Percentiles rank a stretch among this genome's conserved stretches.
Conservation (phyloP, 2,113 vertebrate genomes). For the Cyprinodon tularosa region DNA sequence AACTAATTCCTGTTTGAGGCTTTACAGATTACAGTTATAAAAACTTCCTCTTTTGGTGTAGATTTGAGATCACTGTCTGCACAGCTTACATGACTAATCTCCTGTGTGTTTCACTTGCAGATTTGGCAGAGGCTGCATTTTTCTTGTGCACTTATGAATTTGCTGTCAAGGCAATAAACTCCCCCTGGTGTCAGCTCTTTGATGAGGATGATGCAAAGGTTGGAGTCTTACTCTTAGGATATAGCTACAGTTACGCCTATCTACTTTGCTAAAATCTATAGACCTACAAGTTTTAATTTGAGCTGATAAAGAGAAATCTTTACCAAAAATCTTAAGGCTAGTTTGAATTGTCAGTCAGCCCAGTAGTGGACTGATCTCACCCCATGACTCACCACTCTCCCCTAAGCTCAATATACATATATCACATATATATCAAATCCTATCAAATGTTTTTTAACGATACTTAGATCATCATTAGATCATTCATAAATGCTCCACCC, state of each 20-base stretch:
- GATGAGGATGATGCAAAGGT: constrained; percentile 90
- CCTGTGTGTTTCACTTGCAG: constrained; percentile 65
- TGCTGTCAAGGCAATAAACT: constrained; percentile 86
- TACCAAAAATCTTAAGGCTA: neutral
- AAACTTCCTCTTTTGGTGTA: neutral
- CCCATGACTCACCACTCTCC: too few species aligned
- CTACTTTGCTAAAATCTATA: neutral
- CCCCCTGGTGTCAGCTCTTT: constrained; percentile 92
- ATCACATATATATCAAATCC: too few species aligned
- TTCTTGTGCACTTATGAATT: constrained; percentile 92
- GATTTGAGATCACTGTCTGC: neutral
- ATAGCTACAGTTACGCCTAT: neutral
- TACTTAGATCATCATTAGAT: too few species aligned
- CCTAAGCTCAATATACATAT: too few species aligned
- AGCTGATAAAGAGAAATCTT: too few species aligned
- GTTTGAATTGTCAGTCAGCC: neutral
- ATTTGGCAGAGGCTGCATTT: constrained; percentile 91
- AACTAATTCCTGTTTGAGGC: neutral
- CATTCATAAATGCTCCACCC: too few species aligned
- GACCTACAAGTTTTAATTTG: neutral
- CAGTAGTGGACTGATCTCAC: too few species aligned
- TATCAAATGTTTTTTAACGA: too few species aligned
- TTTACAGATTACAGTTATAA: too few species aligned
- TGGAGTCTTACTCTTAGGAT: neutral
- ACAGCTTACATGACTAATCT: neutral